Evolutionary conservation across 2,797 vertebrate species (phyloP).

Genomic region (Phrynocephalus vlangalii): DNA sequence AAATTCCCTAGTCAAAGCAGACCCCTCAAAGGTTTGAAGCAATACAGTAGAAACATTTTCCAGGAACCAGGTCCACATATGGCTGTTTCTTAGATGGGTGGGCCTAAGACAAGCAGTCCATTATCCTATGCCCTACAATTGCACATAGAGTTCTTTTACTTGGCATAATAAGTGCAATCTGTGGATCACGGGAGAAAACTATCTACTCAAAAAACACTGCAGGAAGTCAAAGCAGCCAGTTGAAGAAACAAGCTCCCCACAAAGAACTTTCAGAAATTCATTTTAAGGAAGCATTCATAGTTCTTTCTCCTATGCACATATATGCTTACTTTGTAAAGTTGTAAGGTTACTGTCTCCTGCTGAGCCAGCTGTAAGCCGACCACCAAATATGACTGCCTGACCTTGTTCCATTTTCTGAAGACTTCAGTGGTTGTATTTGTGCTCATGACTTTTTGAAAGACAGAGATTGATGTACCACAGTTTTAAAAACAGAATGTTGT

Average conservation of each 20-base stretch:
- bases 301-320: neutral
- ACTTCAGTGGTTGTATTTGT: neutral
- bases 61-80: neutral
- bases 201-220: neutral
- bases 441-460: neutral
- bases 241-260: neutral
- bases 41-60: neutral
- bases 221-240: neutral
- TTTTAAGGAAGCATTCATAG: neutral
- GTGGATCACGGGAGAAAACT: neutral
- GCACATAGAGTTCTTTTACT: constrained; percentile 2
- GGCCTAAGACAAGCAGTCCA: neutral
- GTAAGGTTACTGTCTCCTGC: neutral
- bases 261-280: neutral
- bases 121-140: neutral
- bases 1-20: too few relatives aligned
- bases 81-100: neutral
- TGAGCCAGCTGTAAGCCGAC: neutral
- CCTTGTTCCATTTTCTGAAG: neutral
- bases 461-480: neutral
- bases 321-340: neutral
- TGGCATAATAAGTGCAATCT: neutral
- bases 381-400: neutral
- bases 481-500: neutral
- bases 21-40: neutral